These are phyloP conservation scores for Tigriopus californicus DNA, from an alignment of 2,888 invertebrate genomes.

Conservation along the genomic window DNA sequence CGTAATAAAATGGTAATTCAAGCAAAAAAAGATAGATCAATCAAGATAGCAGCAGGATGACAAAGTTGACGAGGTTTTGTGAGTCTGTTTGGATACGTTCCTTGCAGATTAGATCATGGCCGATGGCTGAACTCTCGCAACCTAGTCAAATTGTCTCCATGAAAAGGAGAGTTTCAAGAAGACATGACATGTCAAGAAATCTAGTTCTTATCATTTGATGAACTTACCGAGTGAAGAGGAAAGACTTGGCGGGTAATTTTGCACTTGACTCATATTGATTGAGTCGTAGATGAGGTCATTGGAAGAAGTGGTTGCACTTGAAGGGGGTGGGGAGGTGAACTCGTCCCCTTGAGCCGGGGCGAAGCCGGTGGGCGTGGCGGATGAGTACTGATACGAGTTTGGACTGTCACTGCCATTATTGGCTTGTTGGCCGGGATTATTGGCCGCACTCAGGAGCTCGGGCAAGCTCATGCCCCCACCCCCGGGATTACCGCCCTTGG, in stretches of 20 bases:
- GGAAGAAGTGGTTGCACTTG: not conserved
- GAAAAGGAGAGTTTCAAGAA: too few species aligned
- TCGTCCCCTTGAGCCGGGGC: too few species aligned
- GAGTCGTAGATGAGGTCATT: constrained; percentile 10
- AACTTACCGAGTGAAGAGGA: constrained; percentile 11
- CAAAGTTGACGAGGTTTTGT: not conserved
- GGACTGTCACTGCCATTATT: too few species aligned
- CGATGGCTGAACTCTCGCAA: constrained; percentile 17
- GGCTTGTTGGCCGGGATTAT: too few species aligned
- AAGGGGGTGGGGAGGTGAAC: not conserved
- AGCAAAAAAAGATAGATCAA: not conserved
- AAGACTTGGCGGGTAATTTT: constrained; percentile 14
- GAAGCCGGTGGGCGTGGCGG: too few species aligned
- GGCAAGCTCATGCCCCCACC: too few species aligned
- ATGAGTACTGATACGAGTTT: too few species aligned
- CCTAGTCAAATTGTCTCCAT: not conserved
- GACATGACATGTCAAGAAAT: too few species aligned
- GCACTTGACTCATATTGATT: constrained; percentile 7
- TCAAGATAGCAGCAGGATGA: too few species aligned
- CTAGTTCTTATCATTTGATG: too few species aligned
- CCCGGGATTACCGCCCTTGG: not conserved
- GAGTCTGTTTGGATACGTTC: not conserved
- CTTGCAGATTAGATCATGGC: not conserved
- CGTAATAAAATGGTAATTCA: not conserved
- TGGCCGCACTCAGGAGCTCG: too few species aligned